phyloP scores from a whole-genome alignment of 2,797 vertebrate species.

The Enteromius treurensis region DNA sequence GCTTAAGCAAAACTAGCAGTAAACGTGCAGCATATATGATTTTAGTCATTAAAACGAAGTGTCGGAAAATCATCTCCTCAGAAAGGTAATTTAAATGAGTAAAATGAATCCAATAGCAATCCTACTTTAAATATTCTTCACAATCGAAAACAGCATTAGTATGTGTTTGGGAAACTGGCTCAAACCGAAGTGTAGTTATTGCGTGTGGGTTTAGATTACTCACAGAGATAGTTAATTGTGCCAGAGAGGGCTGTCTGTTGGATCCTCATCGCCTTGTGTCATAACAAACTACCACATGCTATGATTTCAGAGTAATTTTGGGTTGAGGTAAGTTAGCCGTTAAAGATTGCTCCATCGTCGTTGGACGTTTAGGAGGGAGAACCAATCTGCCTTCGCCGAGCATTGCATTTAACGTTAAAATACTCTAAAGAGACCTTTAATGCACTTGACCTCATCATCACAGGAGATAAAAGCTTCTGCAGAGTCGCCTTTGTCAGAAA shows the following conservation, averaged over 20 bases:
- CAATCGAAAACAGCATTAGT: background rate
- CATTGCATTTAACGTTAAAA: conserved; percentile 4
- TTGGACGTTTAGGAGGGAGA: background rate
- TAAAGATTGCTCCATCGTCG: conserved; percentile 10
- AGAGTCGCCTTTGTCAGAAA: background rate
- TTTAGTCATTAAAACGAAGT: background rate
- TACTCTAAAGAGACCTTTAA: background rate
- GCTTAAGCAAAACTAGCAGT: background rate
- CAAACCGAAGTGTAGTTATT: background rate
- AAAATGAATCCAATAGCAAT: background rate
- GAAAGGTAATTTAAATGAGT: background rate
- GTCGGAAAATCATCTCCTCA: background rate
- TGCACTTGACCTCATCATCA: background rate
- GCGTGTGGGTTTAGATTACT: conserved; percentile 43
- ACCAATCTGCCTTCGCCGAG: background rate
- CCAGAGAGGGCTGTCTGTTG: conserved; percentile 36
- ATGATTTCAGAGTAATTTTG: conserved; percentile 41
- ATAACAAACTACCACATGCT: conserved; percentile 39
- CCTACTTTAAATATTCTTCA: background rate
- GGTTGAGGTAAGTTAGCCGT: conserved; percentile 15
- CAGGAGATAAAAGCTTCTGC: background rate
- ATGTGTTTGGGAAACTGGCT: conserved; percentile 33
- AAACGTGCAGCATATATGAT: background rate
- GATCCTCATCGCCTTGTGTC: conserved; percentile 24
- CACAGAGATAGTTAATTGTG: conserved; percentile 17